Conservation (phyloP, 2,797 vertebrate species). For the Denticeps clupeoides region DNA sequence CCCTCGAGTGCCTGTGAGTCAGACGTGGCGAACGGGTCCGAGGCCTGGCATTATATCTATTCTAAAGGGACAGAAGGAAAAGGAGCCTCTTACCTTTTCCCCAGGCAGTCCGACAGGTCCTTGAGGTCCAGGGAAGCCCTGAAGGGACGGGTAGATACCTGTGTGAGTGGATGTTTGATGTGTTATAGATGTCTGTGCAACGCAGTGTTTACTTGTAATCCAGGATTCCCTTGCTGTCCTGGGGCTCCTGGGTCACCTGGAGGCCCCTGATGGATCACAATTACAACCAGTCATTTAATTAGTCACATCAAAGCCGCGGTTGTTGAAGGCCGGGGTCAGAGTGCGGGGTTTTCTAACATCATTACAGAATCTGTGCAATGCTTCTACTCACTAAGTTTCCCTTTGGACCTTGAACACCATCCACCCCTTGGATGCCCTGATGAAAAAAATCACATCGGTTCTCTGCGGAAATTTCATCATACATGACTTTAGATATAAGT, state of each 20-base stretch:
- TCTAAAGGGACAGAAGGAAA: no score
- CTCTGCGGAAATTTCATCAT: constrained; percentile 1
- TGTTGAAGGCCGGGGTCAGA: no score
- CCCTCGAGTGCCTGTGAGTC: no score
- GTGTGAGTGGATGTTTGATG: not conserved
- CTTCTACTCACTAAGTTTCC: constrained; percentile 83
- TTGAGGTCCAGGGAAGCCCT: constrained; percentile 95
- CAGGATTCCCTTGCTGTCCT: constrained; percentile 90
- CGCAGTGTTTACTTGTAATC: constrained; percentile 68
- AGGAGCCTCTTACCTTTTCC: no score
- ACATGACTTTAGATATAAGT: not conserved
- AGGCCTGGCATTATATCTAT: no score
- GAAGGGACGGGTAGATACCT: not conserved
- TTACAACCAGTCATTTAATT: not conserved
- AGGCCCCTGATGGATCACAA: constrained; percentile 56
- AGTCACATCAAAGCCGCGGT: not conserved
- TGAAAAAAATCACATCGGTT: constrained; percentile 1
- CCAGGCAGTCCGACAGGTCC: constrained; percentile 85
- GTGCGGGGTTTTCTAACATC: not conserved
- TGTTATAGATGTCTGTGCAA: constrained; percentile 7
- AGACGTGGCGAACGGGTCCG: no score
- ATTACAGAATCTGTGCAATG: no score
- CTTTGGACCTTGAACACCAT: constrained; percentile 83
- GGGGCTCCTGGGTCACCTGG: constrained; percentile 80
- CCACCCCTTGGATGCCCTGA: constrained; percentile 82